Percentiles rank a stretch among this genome's conserved stretches.
Conservation (phyloP, 92 coral and sea anemone genomes). For the Palythoa grandiflora region DNA sequence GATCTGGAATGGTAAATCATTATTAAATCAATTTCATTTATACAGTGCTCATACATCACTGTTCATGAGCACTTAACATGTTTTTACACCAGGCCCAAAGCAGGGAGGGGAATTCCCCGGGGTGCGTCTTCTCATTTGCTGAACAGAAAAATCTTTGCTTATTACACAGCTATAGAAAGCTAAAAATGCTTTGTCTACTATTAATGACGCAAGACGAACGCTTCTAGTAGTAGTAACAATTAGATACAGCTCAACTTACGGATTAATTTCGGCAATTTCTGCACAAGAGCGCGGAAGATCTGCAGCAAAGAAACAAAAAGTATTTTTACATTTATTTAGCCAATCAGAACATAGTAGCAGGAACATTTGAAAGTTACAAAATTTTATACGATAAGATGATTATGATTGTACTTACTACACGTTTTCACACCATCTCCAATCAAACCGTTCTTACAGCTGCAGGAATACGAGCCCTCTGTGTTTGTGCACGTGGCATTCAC, state of each 20-base stretch:
- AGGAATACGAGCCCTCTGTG: constrained; percentile 29
- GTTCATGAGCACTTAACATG: too few relatives aligned
- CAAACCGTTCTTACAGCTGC: constrained; percentile 17
- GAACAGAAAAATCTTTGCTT: too few relatives aligned
- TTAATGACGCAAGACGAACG: too few relatives aligned
- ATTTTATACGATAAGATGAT: background rate
- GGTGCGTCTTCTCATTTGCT: too few relatives aligned
- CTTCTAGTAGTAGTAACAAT: too few relatives aligned
- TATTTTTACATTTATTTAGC: background rate
- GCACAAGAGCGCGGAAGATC: background rate
- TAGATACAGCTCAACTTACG: background rate
- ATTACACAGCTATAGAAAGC: too few relatives aligned
- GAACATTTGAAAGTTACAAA: background rate
- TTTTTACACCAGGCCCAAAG: too few relatives aligned
- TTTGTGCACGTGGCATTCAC: constrained; percentile 20
- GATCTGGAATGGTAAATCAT: too few relatives aligned
- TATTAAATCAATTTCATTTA: too few relatives aligned
- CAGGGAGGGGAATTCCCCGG: too few relatives aligned
- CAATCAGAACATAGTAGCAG: background rate
- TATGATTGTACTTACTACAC: background rate
- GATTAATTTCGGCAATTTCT: background rate
- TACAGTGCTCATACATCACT: too few relatives aligned
- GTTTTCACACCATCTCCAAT: constrained; percentile 19
- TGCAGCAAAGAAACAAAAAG: background rate
- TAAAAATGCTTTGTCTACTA: too few relatives aligned